phyloP scores from a whole-genome alignment of 2,113 vertebrate genomes.

The Beaufortia kweichowensis region DNA sequence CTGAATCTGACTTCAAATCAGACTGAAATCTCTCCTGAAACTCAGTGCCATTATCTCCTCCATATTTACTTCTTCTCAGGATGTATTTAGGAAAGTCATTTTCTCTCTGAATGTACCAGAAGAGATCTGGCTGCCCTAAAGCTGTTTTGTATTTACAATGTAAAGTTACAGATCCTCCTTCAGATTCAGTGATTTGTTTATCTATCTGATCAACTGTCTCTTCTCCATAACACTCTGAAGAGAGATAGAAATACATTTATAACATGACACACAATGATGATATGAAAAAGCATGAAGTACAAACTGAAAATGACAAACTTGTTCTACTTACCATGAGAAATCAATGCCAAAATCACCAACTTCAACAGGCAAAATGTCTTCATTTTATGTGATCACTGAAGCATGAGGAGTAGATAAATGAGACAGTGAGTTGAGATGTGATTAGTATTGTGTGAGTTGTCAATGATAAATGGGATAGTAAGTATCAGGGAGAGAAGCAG shows the following conservation, averaged over 20 bases:
- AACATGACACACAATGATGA: background rate
- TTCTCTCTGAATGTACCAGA: slow-evolving; percentile 43
- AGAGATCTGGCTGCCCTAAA: background rate
- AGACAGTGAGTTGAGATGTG: no score
- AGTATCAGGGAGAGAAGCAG: no score
- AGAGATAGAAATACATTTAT: background rate
- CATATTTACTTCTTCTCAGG: background rate
- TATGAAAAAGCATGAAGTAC: no score
- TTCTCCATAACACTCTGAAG: background rate
- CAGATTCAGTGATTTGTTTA: slow-evolving; percentile 6
- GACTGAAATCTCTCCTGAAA: slow-evolving; percentile 18
- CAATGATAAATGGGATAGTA: no score
- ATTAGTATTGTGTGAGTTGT: no score
- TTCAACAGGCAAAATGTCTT: background rate
- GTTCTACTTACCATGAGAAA: background rate
- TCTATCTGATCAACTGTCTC: slow-evolving; percentile 11
- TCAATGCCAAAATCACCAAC: background rate
- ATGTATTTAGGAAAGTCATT: no score
- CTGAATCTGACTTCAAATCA: background rate
- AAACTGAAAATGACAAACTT: background rate
- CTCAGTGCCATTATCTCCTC: background rate
- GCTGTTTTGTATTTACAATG: background rate
- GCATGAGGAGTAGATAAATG: no score
- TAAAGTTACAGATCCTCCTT: slow-evolving; percentile 1
- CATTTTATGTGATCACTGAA: no score